Base-by-base conservation (phyloP, 1,140 invertebrate species). In the Chionoecetes opilio region DNA sequence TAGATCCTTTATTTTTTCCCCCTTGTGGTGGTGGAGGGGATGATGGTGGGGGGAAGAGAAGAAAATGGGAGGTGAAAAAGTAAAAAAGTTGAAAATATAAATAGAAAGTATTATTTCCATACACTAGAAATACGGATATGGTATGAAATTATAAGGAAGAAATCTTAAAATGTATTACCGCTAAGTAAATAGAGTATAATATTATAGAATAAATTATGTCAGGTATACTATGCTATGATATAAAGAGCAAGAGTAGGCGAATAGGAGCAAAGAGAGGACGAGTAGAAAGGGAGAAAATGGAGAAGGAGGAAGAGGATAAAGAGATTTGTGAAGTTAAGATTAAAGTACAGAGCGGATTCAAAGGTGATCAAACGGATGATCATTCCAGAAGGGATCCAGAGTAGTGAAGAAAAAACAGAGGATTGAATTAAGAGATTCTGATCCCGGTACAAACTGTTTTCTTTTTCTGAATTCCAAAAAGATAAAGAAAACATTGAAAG, bases 1-100 rank as follows among this genome's bases (percentile, higher is more conserved):
- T 94, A 94, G 88, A 94, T 91, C 93, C 87, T 31, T 14, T 31
- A 8, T 46, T 29, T n/a, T n/a, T 75, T n/a, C n/a, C 26, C 35
- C 35, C n/a, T 29, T 21, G 92, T 34, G 82, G 82, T 82, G 38
- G 32, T 9, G 82, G 92, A 26, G 53, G 75, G 34, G 31, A 53
- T 53, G 75, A 26, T 53, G 0, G 21, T 11, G 46, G 2, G 41
- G 46, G 46, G n/a, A n/a, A n/a, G n/a, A n/a, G n/a, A 53, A 17
- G 8, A 9, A 53, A 53, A 53, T 53, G 46, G 46, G 2, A 17
- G 46, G 2, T 53, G 46, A 17, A 53, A 0, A 2, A 17, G 46
- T 3, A 53, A 0, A 2, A 17, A 17, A 3, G 46, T 32, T 41
- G 90, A n/a, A 63, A 46, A 5, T 75, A 31, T 9, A 11, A 26